Base-by-base conservation (phyloP, 2,888 invertebrate genomes). In the Falcaria lacertinaria region DNA sequence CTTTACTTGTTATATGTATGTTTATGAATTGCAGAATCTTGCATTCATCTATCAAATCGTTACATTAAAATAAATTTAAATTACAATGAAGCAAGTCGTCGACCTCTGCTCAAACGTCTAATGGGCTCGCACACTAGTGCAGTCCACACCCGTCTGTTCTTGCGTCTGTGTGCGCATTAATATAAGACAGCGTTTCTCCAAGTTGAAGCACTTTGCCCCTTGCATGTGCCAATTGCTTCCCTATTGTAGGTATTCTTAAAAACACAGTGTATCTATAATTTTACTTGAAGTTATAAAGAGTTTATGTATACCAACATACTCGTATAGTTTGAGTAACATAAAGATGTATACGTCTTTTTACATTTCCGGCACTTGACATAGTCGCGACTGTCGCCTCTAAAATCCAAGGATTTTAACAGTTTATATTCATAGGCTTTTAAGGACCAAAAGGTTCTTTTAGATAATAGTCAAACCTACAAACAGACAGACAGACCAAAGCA, bases 61-160 rank as follows among this genome's bases (percentile, higher is more conserved):
- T 69, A 62, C 74, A 82, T 85, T 85, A 81, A 80, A 83, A 86
- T 85, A 82, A 83, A 84, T 82, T 78, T 82, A 80, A 83, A 77
- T 82, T 83, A 80, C 81, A 85, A 85, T 83, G 82, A 77, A 78
- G 72, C 69, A 68, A 77, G 85, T 80, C 83, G 74, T 69, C 75
- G 81, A 83, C 82, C 86, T 68, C 73, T 54, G 48, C 50, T 69
- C 66, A 65, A 63, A 59, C 66, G 65, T 67, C 66, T 70, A 75
- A 70, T 73, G 65, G n/a, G 64, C 71, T 70, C 67, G 54, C 74
- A 71, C 72, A 70, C 70, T 44, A 42, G n/a, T n/a, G n/a, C 33
- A 47, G 25, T 42, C 34, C 52, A 50, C 51, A 53, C 60, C 57
- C 50, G 52, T 39, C 54, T 44, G 38, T 33, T 43, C 45, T 43